These are phyloP conservation scores for Drosophila pandora DNA, from an alignment of 1,140 invertebrate species.

Conservation along the genomic window DNA sequence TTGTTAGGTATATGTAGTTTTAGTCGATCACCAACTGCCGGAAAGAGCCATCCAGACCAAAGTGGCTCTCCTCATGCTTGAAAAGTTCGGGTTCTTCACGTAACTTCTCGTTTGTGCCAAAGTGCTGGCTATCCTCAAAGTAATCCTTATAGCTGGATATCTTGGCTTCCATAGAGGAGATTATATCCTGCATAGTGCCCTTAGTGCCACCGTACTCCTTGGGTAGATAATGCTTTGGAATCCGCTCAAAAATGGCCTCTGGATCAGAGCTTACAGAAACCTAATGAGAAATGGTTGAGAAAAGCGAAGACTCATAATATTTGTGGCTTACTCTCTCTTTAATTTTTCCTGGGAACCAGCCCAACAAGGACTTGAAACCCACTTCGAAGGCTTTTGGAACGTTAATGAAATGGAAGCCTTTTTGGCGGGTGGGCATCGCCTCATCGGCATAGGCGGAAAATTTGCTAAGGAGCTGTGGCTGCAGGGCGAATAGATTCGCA, in stretches of 20 bases:
- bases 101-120: conserved; percentile 85
- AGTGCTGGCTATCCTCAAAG: conserved; percentile 85
- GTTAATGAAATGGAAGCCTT: conserved; percentile 85
- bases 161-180: conserved; percentile 85
- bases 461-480: conserved; percentile 84
- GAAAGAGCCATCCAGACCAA: conserved; percentile 86
- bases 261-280: conserved; percentile 68
- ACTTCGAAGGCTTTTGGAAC: conserved; percentile 84
- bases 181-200: conserved; percentile 84
- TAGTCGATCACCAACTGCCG: conserved; percentile 79
- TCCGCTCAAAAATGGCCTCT: conserved; percentile 83
- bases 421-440: conserved; percentile 85
- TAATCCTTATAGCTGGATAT: conserved; percentile 83
- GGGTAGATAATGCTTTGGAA: conserved; percentile 84
- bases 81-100: conserved; percentile 70
- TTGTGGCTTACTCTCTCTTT: conserved; percentile 53
- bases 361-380: conserved; percentile 84
- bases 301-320: not conserved
- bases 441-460: conserved; percentile 85
- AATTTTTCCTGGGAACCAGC: conserved; percentile 80
- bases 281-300: conserved; percentile 9
- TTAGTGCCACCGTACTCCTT: conserved; percentile 85
- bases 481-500: conserved; percentile 84
- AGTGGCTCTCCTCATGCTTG: conserved; percentile 79
- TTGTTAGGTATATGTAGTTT: conserved; percentile 13